Evolutionary conservation across 2,797 vertebrate genomes (phyloP).

Genomic region (Diplodus puntazzo): DNA sequence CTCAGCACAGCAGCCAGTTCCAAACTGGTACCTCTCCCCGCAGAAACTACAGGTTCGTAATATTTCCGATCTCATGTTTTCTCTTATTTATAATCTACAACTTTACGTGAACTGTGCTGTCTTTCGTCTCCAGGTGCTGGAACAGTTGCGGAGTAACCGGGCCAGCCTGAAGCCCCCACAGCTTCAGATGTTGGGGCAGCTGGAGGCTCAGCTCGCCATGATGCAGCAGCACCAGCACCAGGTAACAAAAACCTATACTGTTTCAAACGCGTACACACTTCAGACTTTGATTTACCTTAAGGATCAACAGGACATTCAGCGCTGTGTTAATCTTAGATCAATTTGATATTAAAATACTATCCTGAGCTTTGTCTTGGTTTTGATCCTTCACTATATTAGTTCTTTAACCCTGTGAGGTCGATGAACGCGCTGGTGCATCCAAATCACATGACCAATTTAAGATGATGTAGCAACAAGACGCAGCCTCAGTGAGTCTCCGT

Average conservation of each 20-base stretch:
- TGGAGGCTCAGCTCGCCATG: conserved; percentile 96
- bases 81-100: background rate
- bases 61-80: rapidly evolving
- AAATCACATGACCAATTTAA: too few relatives aligned
- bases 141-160: conserved; percentile 95
- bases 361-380: too few relatives aligned
- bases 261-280: too few relatives aligned
- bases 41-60: conserved; percentile 95
- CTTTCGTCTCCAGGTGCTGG: conserved; percentile 87
- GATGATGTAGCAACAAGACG: too few relatives aligned
- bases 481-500: too few relatives aligned
- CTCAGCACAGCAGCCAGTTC: conserved; percentile 92
- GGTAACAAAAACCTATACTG: conserved; percentile 49
- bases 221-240: conserved; percentile 96
- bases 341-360: background rate
- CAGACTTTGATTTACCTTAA: too few relatives aligned
- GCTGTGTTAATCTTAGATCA: too few relatives aligned
- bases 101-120: background rate
- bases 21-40: conserved; percentile 96
- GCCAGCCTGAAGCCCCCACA: conserved; percentile 95
- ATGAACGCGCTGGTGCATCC: too few relatives aligned
- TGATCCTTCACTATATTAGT: too few relatives aligned
- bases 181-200: conserved; percentile 97
- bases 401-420: too few relatives aligned
- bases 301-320: too few relatives aligned